Base-by-base conservation (phyloP, 2,888 invertebrate genomes). In the Deilephila porcellus region DNA sequence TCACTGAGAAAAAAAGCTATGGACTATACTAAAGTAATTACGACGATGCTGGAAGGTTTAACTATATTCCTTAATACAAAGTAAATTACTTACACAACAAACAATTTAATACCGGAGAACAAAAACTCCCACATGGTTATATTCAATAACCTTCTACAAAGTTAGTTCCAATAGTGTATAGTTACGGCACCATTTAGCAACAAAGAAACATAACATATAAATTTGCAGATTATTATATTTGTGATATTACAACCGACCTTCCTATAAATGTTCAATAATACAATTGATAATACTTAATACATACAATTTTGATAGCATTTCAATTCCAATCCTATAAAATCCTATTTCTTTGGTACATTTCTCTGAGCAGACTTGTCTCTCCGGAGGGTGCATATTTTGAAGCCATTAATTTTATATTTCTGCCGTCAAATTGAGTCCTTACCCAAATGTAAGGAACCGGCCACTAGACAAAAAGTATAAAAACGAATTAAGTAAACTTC, bases 51-150 rank as follows among this genome's bases (percentile, higher is more conserved):
- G 45, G 45, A 14, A 45, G 45, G 45, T 45, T 37, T 45, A 45
- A 56, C 1, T 56, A 56, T n/a, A 56, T 56, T 56, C 34, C 32
- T 7, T 3, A 17, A 25, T 25, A 67, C 67, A 25, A 64, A 52
- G 52, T 52, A 67, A 67, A 67, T 25, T 17, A 52, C 52, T 67
- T 25, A 67, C 45, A 0, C 20, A 37, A 45, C 37, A 52, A 52
- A 67, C 52, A 67, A 67, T 67, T 67, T 25, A 67, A 67, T 67
- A 67, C 14, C 25, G 45, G 17, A 14, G 25, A 67, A 67, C 64
- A 67, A 67, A 67, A 67, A 67, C 52, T 67, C 17, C 52, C 2
- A 25, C 64, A 11, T 25, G 25, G 52, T 67, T 29, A 25, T 60
- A 25, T 64, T 20, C 45, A 64, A 45, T 64, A 45, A 67, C 67